Conservation (phyloP, 37 sponge, comb jelly and placozoan species). For the Diacarnus erythraeanus region DNA sequence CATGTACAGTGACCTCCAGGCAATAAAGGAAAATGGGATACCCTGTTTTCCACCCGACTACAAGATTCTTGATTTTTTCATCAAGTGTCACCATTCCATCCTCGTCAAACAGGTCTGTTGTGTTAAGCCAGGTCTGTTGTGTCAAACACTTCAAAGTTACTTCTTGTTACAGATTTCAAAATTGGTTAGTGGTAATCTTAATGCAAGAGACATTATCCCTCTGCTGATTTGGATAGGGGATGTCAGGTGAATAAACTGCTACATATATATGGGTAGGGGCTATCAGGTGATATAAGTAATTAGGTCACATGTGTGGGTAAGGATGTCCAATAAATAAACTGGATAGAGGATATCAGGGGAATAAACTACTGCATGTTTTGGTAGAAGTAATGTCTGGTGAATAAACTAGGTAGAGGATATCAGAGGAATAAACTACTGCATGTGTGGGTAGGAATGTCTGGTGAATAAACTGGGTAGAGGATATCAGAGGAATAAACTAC, state of each 20-base stretch:
- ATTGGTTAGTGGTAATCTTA: constrained; percentile 43
- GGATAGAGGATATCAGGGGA: too few relatives aligned
- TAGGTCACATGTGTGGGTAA: too few relatives aligned
- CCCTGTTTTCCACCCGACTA: constrained; percentile 61
- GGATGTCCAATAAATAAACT: too few relatives aligned
- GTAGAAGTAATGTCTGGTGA: too few relatives aligned
- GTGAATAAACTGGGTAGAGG: too few relatives aligned
- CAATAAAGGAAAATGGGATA: constrained; percentile 41
- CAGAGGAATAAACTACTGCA: too few relatives aligned
- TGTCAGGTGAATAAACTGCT: constrained; percentile 32
- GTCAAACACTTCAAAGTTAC: background rate
- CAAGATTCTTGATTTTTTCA: constrained; percentile 67
- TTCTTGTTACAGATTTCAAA: constrained; percentile 36
- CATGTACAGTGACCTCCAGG: constrained; percentile 42
- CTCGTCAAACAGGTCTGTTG: constrained; percentile 70
- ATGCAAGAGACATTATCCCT: constrained; percentile 57
- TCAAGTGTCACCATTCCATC: constrained; percentile 58
- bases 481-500: too few relatives aligned
- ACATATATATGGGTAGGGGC: background rate
- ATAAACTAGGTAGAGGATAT: too few relatives aligned
- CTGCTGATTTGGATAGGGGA: constrained; percentile 73
- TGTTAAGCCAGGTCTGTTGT: background rate
- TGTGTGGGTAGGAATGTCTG: too few relatives aligned
- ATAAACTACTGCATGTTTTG: too few relatives aligned
- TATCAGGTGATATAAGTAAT: too few relatives aligned